phyloP scores from a whole-genome alignment of 2,888 invertebrate genomes.

The Tupiocoris notatus region DNA sequence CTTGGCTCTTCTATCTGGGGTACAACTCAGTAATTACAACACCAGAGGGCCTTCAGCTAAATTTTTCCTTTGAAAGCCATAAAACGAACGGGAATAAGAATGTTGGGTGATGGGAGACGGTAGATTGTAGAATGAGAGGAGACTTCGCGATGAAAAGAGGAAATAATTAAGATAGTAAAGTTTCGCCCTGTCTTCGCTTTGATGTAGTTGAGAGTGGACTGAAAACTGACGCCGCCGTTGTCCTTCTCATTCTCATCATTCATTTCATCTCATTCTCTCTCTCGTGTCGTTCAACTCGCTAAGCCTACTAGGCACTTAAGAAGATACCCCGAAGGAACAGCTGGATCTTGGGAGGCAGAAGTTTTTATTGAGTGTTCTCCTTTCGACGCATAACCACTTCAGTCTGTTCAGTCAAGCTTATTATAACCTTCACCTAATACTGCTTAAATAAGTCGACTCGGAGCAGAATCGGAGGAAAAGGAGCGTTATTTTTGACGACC shows the following conservation, averaged over 20 bases:
- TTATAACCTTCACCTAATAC: background rate
- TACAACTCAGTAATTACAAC: constrained; percentile 21
- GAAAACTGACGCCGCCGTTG: constrained; percentile 3
- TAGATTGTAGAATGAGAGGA: background rate
- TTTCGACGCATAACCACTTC: background rate
- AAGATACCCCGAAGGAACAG: background rate
- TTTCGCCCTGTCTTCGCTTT: constrained; percentile 14
- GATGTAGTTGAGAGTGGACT: constrained; percentile 28
- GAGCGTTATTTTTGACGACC: no score
- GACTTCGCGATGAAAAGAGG: constrained; percentile 16
- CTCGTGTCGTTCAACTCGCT: background rate
- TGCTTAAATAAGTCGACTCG: constrained; percentile 10
- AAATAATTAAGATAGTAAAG: constrained; percentile 38
- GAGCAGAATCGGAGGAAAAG: background rate
- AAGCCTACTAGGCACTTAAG: constrained; percentile 5
- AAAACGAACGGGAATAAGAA: constrained; percentile 3
- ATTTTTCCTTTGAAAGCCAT: constrained; percentile 31
- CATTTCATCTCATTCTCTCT: background rate
- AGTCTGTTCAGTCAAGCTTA: constrained; percentile 5
- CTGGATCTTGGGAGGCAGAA: background rate
- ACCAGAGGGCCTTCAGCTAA: constrained; percentile 27
- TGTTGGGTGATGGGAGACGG: background rate
- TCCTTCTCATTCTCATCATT: background rate
- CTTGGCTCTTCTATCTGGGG: background rate
- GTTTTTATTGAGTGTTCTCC: constrained; percentile 2